Conservation (phyloP, 2,888 invertebrate genomes). For the Pocota personata region DNA sequence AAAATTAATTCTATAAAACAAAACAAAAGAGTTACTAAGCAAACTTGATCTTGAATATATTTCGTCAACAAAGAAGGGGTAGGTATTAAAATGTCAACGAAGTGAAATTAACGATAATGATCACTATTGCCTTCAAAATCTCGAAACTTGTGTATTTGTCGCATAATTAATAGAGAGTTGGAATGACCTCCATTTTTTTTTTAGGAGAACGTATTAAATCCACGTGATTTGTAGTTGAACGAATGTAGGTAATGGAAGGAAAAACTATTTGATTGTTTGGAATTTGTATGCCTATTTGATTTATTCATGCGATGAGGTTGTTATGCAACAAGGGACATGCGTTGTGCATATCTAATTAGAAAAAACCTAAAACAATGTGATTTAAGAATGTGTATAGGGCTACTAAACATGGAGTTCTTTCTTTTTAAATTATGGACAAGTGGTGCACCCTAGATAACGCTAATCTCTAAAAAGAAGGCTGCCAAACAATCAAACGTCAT, state of each 20-base stretch:
- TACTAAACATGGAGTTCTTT: not conserved
- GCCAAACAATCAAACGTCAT: too few species aligned
- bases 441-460: too few species aligned
- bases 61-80: not conserved
- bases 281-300: not conserved
- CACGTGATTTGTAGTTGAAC: not conserved
- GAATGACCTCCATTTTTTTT: slow-evolving; percentile 22
- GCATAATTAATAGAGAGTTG: slow-evolving; percentile 7
- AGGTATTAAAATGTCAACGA: not conserved
- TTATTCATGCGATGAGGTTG: not conserved
- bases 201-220: not conserved
- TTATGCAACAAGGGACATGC: not conserved
- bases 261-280: not conserved
- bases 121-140: not conserved
- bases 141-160: not conserved
- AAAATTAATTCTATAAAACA: not conserved
- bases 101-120: not conserved
- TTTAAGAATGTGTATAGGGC: not conserved
- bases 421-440: too few species aligned
- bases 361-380: not conserved
- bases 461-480: too few species aligned
- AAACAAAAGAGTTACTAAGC: slow-evolving; percentile 9
- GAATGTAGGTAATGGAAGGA: not conserved
- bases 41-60: slow-evolving; percentile 8
- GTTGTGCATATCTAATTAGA: slow-evolving; percentile 8